Evolutionary conservation across 2,888 invertebrate species (phyloP), one percentile per base, ranked within the genome.

Genomic region (Anoncus sp.): DNA sequence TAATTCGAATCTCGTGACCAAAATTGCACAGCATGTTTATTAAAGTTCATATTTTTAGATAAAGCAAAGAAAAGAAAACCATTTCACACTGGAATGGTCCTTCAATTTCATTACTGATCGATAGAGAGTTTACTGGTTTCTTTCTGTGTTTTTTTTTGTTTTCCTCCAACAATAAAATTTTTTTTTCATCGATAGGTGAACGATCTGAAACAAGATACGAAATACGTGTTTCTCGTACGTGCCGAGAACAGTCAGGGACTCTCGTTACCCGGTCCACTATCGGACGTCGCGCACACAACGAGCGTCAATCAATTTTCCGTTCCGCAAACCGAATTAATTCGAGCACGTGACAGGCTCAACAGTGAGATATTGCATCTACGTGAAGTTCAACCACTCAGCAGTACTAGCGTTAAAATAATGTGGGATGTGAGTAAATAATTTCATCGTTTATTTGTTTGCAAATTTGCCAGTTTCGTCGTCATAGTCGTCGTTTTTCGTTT

Each of bases 231-330:
- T 90, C 92, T 97, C 77, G 95, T 98, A 43, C 94, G 96, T 66
- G 97, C 97, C 0, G 96, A 97, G 92, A 98, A 97, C 90, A 94
- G 95, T 12, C 95, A 97, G 87, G 98, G 98, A 12, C 92, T 97
- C 53, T 96, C 97, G 1, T 93, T 95, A 47, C 97, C 98, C 2
- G 97, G 97, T 85, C 94, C 94, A 14, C 92, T 96, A 35, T 97
- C 97, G 20, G 94, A 94, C 81, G 92, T 94, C 14, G 94, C 95
- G 27, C 94, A 94, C 83, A 97, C 97, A 7, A 91, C 93, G 60
- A 92, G 94, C 89, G 93, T 92, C 53, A 94, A 95, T 89, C 93
- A 94, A 82, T 93, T 94, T 59, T 93, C 94, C 18, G 94, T 96
- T 86, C 95, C 95, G 0, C 95, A 95, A 83, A 95, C 95, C 74